A percentile compares a stretch with the other conserved stretches of the same genome.
Evolutionary conservation across 2,888 invertebrate genomes (phyloP).

Genomic region (Tyria jacobaeae): DNA sequence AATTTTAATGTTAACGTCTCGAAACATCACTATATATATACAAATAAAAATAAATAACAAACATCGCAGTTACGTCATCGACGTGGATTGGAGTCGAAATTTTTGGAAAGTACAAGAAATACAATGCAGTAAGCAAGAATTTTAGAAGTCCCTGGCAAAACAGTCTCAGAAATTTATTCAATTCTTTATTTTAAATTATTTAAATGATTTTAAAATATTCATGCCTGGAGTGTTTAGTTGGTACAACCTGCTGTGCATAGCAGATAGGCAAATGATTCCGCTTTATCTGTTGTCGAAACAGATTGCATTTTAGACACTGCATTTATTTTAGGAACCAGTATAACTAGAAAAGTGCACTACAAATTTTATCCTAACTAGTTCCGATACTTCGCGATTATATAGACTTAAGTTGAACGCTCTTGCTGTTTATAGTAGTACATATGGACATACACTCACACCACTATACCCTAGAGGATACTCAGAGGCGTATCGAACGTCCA

Average conservation of each 20-base stretch:
- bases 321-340: neutral
- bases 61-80: constrained; percentile 34
- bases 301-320: neutral
- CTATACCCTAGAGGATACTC: too few relatives aligned
- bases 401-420: too few relatives aligned
- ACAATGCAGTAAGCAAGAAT: constrained; percentile 8
- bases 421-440: too few relatives aligned
- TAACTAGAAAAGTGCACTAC: neutral
- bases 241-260: neutral
- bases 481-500: too few relatives aligned
- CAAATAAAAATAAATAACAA: too few relatives aligned
- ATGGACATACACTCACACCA: too few relatives aligned
- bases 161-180: too few relatives aligned
- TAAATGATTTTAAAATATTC: constrained; percentile 2
- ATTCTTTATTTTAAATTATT: too few relatives aligned
- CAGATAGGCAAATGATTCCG: neutral
- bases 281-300: neutral
- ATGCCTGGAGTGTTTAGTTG: neutral
- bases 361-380: neutral
- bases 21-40: constrained; percentile 19
- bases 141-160: constrained; percentile 1
- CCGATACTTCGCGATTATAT: neutral
- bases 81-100: constrained; percentile 17
- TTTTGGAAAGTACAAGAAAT: constrained; percentile 10
- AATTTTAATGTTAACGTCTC: constrained; percentile 24